Conservation (phyloP, 2,797 vertebrate species). For the Aplochiton taeniatus region DNA sequence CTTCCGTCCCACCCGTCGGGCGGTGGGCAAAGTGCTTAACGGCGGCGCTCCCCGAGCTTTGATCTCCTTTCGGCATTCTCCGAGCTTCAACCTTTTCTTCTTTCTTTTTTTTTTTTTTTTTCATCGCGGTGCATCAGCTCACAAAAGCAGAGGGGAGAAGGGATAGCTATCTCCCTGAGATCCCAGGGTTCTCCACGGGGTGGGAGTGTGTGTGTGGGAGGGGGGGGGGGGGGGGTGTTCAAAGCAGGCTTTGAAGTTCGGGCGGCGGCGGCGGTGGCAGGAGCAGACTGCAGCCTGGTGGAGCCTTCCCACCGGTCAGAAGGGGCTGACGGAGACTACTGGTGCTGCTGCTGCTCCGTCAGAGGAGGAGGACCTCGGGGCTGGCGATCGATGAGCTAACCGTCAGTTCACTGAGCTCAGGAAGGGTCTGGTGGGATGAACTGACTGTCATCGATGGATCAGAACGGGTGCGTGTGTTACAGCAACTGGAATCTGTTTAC, state of each 20-base stretch:
- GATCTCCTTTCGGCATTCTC: constrained; percentile 69
- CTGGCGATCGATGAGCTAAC: no score
- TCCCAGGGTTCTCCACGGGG: constrained; percentile 34
- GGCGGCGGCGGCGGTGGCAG: constrained; percentile 37
- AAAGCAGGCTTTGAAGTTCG: constrained; percentile 75
- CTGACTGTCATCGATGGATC: no score
- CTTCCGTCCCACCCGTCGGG: constrained; percentile 48
- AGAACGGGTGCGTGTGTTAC: no score
- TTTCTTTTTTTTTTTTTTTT: constrained; percentile 55
- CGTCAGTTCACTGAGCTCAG: no score
- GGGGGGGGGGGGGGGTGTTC: constrained; percentile 54
- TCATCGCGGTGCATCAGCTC: constrained; percentile 64
- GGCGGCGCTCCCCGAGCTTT: constrained; percentile 59
- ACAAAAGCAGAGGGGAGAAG: constrained; percentile 58
- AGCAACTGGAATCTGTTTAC: no score
- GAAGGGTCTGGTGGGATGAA: no score
- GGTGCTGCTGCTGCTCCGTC: no score
- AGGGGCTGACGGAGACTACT: no score
- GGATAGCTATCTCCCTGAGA: constrained; percentile 66
- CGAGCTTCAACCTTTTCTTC: constrained; percentile 44
- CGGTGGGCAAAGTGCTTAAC: constrained; percentile 65
- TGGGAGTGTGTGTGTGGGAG: no score
- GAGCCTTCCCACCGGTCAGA: no score
- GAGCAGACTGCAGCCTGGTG: constrained; percentile 40
- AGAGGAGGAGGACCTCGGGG: no score